These are phyloP conservation scores for Cygnus olor DNA, from an alignment of 2,797 vertebrate species.

Conservation along the genomic window DNA sequence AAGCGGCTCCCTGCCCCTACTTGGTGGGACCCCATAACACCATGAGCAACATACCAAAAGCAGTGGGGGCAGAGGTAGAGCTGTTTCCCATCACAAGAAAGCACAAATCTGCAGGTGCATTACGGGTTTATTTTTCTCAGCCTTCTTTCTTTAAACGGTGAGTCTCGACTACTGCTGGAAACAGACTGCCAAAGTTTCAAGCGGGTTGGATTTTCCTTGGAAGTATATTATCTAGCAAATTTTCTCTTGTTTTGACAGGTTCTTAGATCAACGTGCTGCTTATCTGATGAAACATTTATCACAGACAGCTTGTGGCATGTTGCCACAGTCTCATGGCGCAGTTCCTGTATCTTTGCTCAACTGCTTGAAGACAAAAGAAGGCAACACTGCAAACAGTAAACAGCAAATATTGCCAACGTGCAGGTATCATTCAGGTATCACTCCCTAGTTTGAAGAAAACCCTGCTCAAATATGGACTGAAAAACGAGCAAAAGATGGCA, in stretches of 20 bases:
- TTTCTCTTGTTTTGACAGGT: background rate
- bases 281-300: conserved; percentile 36
- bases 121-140: background rate
- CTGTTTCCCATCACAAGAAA: background rate
- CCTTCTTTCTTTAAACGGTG: background rate
- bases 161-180: background rate
- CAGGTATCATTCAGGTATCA: background rate
- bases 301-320: background rate
- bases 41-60: background rate
- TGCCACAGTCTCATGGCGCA: background rate
- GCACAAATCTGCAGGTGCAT: background rate
- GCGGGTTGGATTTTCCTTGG: background rate
- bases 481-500: background rate
- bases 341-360: background rate
- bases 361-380: background rate
- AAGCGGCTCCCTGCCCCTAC: background rate
- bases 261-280: background rate
- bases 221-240: background rate
- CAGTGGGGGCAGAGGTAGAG: background rate
- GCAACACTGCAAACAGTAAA: background rate
- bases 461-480: background rate
- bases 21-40: background rate
- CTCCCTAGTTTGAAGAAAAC: background rate
- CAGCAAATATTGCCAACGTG: background rate
- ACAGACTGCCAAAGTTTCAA: background rate